Evolutionary conservation across 1,140 invertebrate species (phyloP), one percentile per base, ranked within the genome.

Genomic region (Asobara japonica): DNA sequence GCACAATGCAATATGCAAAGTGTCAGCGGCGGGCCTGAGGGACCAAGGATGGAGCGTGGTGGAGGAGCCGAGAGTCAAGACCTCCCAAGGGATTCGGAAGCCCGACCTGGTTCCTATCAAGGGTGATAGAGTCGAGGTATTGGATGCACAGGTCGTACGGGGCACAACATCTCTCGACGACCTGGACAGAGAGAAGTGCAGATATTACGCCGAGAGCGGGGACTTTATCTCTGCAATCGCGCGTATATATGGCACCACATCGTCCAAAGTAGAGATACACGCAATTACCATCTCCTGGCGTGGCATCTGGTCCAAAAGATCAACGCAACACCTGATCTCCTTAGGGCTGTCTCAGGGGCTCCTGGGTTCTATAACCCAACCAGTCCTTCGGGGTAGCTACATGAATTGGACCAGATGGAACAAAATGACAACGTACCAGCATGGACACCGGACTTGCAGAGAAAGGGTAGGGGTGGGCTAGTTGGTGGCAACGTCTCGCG

Each of bases 1-100:
- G 6, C 85, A 88, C 48, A 38, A 84, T 65, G 71, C 71, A 0
- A 62, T 82, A 0, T 38, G 18, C 0, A 25, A 36, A 1, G 71
- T 25, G 0, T 2, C 81, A 0, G 64, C 70, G 0, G 10, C 2
- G 0, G 51, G 48, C 3, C 22, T 81, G 0, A 13, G n/a, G 10
- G 10, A 62, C 0, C 18, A 22, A 3, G 70, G 72, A 1, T 74
- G 22, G 5, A 33, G 16, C 0, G 75, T 72, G 10, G 16, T 20
- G 0, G 25, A 69, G 30, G 76, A 81, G 36, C 69, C 61, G 1
- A 20, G 41, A 0, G n/a, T 77, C 11, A 11, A n/a, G 0, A 74
- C 70, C 2, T 1, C 2, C 0, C 16, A 29, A 0, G 73, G 73
- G 0, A 2, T 13, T 1, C 11, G 71, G 7, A 78, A 76, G n/a